Evolutionary conservation across 2,113 vertebrate species (phyloP), one percentile per base, ranked within the genome.

Genomic region (Mixornis gularis): DNA sequence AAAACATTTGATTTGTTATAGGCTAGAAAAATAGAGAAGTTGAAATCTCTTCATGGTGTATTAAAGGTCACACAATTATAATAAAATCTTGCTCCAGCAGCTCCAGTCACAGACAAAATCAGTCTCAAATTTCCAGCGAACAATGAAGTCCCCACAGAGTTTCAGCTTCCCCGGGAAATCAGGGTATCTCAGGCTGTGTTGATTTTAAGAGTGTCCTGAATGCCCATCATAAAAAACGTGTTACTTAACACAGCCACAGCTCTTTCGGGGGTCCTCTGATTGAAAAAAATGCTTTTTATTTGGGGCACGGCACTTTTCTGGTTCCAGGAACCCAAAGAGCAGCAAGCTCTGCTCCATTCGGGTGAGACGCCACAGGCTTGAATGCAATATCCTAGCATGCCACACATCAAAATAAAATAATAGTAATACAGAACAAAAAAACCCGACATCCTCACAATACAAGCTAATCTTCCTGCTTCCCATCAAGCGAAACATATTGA

Each of bases 31-130:
- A 95, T 80, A 87, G 92, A 90, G 92, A 94, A 94, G 92, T 95
- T 93, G 89, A 90, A 94, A 93, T 88, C 95, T 94, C 93, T 96
- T 96, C 87, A 77, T 95, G 89, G 87, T 58, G 66, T 94, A 96
- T 93, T 96, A 97, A 95, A 96, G 95, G 94, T 95, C 88, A 93
- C 86, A 92, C 92, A 96, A 96, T 97, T 97, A 97, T 93, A 93
- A 97, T 96, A 96, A 96, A 96, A 95, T 95, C 87, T 92, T 95
- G 90, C 89, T 96, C 90, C 79, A 85, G 90, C 89, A 94, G 94
- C 90, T 95, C 81, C 85, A 92, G 88, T 87, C 92, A 83, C 85
- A 91, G 95, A 90, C 88, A 94, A 96, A 96, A 96, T 96, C 94
- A 96, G 95, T 88, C 93, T 96, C 95, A 96, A 93, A 95, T 96